Evolutionary conservation across 2,888 invertebrate genomes (phyloP), one percentile per base, ranked within the genome.

Genomic region (Athalia rosae): DNA sequence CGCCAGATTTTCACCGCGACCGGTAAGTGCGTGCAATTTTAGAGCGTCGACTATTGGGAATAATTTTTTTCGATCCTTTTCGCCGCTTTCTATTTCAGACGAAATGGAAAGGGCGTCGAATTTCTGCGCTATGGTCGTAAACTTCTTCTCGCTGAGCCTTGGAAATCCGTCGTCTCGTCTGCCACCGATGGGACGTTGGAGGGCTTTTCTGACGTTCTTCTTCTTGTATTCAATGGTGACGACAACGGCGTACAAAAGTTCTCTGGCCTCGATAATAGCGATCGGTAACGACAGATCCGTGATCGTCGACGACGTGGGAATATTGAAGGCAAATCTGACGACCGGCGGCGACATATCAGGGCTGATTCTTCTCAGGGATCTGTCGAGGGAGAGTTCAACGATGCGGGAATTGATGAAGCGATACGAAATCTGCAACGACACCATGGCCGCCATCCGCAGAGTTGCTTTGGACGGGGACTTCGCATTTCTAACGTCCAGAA

Each of bases 171-270:
- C 50, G n/a, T 7, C 41, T 13, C 28, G 43, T 28, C 7, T 8
- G 4, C 61, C 61, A 7, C 3, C 58, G n/a, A 61, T 73, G 11
- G 41, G 11, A 6, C 28, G 47, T 28, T n/a, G 15, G 9, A 45
- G 48, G 48, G n/a, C 15, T 7, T 47, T 74, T 15, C 59, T 61
- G 28, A 61, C 47, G 3, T 15, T n/a, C 6, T 74, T 47, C 47
- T 4, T 74, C 11, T 61, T 11, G 15, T 74, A 74, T 50, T 11
- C 73, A 5, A 47, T 9, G 61, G 59, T 74, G 4, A 74, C 61
- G 15, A 74, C 61, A 28, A 74, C 73, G 41, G 73, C 61, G 9
- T 74, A 74, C 47, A 74, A 61, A 28, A 74, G 61, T 11, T 74
- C 73, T 11, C 13, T 74, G 8, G 9, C 73, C 3, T 74, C 73